Conservation (phyloP, 2,797 vertebrate genomes). For the Myripristis jacobus region DNA sequence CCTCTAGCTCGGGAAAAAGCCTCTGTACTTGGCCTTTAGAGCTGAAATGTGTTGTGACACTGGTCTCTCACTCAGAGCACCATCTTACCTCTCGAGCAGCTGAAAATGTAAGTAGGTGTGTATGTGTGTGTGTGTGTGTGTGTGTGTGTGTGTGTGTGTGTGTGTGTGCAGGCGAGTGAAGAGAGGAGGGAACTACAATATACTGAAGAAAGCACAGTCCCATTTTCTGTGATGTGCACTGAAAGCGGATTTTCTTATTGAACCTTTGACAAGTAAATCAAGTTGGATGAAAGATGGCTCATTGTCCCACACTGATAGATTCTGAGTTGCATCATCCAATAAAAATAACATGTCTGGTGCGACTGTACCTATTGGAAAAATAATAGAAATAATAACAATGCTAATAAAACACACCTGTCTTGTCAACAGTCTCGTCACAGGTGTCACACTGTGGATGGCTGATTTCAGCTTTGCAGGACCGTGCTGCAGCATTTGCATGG, state of each 20-base stretch:
- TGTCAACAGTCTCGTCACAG: constrained; percentile 8
- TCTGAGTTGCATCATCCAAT: constrained; percentile 6
- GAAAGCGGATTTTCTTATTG: no score
- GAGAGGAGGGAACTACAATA: no score
- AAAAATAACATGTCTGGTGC: background rate
- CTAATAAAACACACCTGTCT: constrained; percentile 48
- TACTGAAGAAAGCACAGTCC: no score
- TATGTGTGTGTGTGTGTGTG: no score
- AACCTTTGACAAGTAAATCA: background rate
- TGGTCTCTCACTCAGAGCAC: background rate
- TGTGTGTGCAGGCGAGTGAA: no score
- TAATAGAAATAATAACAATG: no score
- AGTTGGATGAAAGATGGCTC: background rate
- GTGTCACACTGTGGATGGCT: constrained; percentile 10
- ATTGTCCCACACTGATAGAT: background rate
- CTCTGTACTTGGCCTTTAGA: constrained; percentile 61
- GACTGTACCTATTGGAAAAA: constrained; percentile 9
- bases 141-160: no score
- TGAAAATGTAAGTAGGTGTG: no score
- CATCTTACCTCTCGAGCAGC: no score
- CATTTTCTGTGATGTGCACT: no score
- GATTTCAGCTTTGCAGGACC: constrained; percentile 8
- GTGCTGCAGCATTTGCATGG: background rate
- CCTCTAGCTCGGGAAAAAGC: constrained; percentile 30
- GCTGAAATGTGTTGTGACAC: constrained; percentile 48